Evolutionary conservation across 1,140 invertebrate genomes (phyloP).

Genomic region (Phymastichus coffea): DNA sequence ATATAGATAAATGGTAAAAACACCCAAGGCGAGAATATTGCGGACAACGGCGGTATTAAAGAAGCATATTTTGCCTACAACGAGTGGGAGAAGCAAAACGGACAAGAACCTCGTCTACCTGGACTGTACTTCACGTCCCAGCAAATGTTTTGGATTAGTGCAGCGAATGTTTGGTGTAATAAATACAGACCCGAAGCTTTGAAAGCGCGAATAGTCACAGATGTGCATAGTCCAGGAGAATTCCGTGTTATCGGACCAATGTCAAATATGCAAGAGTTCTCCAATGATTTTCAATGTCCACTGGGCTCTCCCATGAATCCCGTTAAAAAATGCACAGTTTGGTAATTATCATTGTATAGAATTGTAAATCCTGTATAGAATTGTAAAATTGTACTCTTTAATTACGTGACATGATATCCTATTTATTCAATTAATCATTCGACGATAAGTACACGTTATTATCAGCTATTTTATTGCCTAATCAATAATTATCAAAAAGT

Average conservation of each 20-base stretch:
- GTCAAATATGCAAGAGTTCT: conserved; percentile 66
- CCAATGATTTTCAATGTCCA: conserved; percentile 64
- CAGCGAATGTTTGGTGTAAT: conserved; percentile 56
- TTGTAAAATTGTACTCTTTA: too few relatives aligned
- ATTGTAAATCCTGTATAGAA: too few relatives aligned
- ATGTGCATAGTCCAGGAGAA: conserved; percentile 72
- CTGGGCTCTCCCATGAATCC: conserved; percentile 66
- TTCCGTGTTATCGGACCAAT: conserved; percentile 70
- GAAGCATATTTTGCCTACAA: conserved; percentile 61
- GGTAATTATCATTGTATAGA: too few relatives aligned
- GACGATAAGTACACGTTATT: too few relatives aligned
- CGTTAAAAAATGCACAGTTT: conserved; percentile 59
- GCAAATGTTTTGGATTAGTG: conserved; percentile 64
- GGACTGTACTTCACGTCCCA: conserved; percentile 58
- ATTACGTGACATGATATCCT: too few relatives aligned
- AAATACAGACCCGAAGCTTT: conserved; percentile 52
- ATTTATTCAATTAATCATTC: too few relatives aligned
- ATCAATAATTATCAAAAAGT: too few relatives aligned
- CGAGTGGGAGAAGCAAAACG: conserved; percentile 50
- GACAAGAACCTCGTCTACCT: conserved; percentile 49
- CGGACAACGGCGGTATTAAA: conserved; percentile 65
- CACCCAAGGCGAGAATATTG: conserved; percentile 66
- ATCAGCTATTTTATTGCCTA: too few relatives aligned
- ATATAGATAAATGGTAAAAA: conserved; percentile 62
- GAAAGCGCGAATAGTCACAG: conserved; percentile 65